phyloP scores from a whole-genome alignment of 2,888 invertebrate genomes.

The Blastobasis lacticolella region DNA sequence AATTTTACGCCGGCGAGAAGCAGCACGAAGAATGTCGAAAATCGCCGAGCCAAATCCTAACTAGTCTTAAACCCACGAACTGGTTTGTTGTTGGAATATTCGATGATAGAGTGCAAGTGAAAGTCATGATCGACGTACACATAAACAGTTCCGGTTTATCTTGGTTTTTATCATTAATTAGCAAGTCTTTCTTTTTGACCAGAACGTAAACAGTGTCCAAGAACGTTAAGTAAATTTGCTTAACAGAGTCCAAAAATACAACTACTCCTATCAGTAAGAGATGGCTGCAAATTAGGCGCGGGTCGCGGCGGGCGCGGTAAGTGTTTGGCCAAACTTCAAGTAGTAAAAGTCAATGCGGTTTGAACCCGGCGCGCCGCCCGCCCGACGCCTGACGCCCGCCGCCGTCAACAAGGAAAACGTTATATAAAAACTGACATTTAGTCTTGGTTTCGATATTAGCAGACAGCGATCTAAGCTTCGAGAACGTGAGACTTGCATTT shows the following conservation, averaged over 20 bases:
- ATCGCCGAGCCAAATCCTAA: slow-evolving; percentile 7
- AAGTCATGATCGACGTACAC: slow-evolving; percentile 63
- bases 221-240: neutral
- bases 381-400: too few relatives aligned
- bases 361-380: neutral
- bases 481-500: too few relatives aligned
- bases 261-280: neutral
- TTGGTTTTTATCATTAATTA: slow-evolving; percentile 45
- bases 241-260: slow-evolving; percentile 7
- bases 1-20: neutral
- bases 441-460: too few relatives aligned
- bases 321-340: slow-evolving; percentile 4
- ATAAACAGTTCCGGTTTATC: slow-evolving; percentile 64
- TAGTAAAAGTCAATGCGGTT: slow-evolving; percentile 3
- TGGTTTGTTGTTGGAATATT: slow-evolving; percentile 62
- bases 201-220: slow-evolving; percentile 12
- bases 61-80: slow-evolving; percentile 46
- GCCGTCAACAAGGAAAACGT: neutral
- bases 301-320: slow-evolving; percentile 1
- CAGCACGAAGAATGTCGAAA: neutral
- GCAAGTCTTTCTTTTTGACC: slow-evolving; percentile 24
- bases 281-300: neutral
- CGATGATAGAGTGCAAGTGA: slow-evolving; percentile 68
- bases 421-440: neutral
- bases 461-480: too few relatives aligned